Evolutionary conservation across 2,888 invertebrate species (phyloP), one percentile per base, ranked within the genome.

Genomic region (Palloptera scutellata): DNA sequence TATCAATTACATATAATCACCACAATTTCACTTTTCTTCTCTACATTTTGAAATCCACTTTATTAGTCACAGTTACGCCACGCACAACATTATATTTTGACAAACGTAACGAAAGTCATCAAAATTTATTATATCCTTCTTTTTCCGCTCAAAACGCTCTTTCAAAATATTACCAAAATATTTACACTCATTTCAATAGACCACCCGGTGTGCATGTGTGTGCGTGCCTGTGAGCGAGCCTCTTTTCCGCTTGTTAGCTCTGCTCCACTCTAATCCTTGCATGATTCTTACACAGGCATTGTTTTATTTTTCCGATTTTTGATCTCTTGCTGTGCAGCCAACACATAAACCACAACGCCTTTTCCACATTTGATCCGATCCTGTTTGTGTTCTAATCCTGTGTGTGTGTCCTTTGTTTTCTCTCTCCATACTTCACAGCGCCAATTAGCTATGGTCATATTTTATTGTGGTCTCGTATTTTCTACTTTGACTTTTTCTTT

Each of bases 381-480:
- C 30, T 30, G n/a, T 48, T 20, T 20, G 12, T 15, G n/a, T 17
- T 40, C 58, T 10, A 13, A 40, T 11, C 20, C 12, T n/a, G 12
- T 13, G 42, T 58, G 58, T 58, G 58, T 40, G 58, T 58, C 58
- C 9, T 54, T 12, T 19, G 15, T 15, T 48, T 48, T 48, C 45
- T 10, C 1, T 48, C 48, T 48, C 41, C 61, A 60, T 68, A 67
- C 19, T 20, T n/a, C 19, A 17, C 53, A 70, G 61, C 71, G 61
- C 70, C 74, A 76, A 80, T 81, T 83, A 69, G 83, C 67, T 73
- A 76, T 74, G 83, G 81, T 75, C 75, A 59, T 41, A 15, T 58
- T 20, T 61, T 15, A 40, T 12, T 20, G 12, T 12, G 12, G 13
- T 13, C 45, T 55, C 17, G 13, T 17, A 12, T 30, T 40, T 19